A percentile compares a stretch with the other conserved stretches of the same genome.
Conservation (phyloP, 2,888 invertebrate genomes). For the Oscheius myriophilus region DNA sequence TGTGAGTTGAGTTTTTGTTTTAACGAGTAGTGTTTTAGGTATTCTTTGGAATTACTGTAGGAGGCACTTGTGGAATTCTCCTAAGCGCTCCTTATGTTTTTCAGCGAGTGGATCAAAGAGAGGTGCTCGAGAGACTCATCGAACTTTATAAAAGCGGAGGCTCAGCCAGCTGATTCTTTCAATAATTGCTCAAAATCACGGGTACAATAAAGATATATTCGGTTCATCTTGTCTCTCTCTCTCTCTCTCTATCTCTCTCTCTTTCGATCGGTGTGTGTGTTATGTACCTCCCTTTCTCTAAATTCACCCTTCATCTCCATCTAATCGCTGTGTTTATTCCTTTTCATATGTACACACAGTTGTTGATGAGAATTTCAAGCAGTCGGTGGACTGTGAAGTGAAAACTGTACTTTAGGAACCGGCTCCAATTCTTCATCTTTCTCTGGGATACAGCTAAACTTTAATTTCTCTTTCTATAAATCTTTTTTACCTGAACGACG, state of each 20-base stretch:
- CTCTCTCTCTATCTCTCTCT: slow-evolving; percentile 12
- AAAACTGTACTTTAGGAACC: too few relatives aligned
- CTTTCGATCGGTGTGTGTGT: too few relatives aligned
- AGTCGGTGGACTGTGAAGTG: too few relatives aligned
- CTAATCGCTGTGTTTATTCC: too few relatives aligned
- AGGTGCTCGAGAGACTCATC: slow-evolving; percentile 14
- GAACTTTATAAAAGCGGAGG: slow-evolving; percentile 23
- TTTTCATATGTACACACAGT: too few relatives aligned
- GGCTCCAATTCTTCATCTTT: neutral
- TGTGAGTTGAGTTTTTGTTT: slow-evolving; percentile 69
- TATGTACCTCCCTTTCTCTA: too few relatives aligned
- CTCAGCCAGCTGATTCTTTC: neutral
- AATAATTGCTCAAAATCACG: neutral
- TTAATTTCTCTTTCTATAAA: neutral
- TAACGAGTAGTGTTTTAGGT: slow-evolving; percentile 46
- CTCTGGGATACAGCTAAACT: slow-evolving; percentile 18
- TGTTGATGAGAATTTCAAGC: too few relatives aligned
- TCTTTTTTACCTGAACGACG: slow-evolving; percentile 4
- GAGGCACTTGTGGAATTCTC: slow-evolving; percentile 69
- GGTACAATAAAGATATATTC: slow-evolving; percentile 2
- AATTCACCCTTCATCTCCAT: too few relatives aligned
- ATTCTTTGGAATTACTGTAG: slow-evolving; percentile 71
- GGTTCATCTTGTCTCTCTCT: too few relatives aligned
- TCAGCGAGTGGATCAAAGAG: slow-evolving; percentile 51
- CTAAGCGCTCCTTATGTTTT: slow-evolving; percentile 74